These are phyloP conservation scores for Deroplatys truncata DNA, from an alignment of 2,888 invertebrate species.

Conservation along the genomic window DNA sequence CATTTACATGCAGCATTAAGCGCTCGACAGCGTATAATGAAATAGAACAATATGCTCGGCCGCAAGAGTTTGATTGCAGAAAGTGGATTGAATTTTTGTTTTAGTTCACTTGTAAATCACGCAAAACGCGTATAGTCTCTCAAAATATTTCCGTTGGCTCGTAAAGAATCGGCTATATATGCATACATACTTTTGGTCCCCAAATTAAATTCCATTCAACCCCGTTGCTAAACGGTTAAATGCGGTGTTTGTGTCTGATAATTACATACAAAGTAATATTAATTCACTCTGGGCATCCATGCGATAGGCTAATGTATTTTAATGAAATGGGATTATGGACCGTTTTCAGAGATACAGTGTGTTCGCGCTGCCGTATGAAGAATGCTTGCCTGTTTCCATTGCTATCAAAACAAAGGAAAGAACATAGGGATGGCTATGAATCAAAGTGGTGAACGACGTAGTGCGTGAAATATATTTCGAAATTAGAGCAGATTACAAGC, in stretches of 20 bases:
- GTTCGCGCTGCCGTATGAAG: too few relatives aligned
- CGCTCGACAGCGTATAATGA: not conserved
- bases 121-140: not conserved
- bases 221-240: not conserved
- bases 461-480: too few relatives aligned
- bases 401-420: too few relatives aligned
- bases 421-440: too few relatives aligned
- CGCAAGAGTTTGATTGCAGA: not conserved
- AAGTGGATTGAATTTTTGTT: not conserved
- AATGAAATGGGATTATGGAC: not conserved
- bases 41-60: not conserved
- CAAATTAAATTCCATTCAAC: not conserved
- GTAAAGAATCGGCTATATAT: not conserved
- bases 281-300: not conserved
- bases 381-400: too few relatives aligned
- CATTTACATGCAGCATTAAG: not conserved
- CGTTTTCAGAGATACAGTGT: not conserved
- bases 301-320: not conserved
- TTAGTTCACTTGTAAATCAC: not conserved
- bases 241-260: not conserved
- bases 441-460: too few relatives aligned
- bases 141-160: not conserved
- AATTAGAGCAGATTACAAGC: too few relatives aligned
- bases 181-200: not conserved
- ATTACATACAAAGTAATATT: not conserved